Evolutionary conservation across 2,888 invertebrate genomes (phyloP).

Genomic region (Scaptomyza reducta): DNA sequence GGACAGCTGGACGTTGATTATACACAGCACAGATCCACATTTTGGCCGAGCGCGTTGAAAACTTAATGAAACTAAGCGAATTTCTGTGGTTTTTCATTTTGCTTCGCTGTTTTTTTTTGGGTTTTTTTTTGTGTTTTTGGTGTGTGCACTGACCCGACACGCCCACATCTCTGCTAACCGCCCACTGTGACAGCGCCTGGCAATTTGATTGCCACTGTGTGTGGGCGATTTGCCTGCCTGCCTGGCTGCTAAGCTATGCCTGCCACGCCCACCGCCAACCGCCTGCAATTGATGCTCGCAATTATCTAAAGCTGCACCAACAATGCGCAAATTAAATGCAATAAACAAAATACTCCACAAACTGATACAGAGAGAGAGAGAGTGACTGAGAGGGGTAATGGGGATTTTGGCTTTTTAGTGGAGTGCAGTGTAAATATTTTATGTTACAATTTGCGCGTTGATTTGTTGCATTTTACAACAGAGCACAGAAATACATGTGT

Average conservation of each 20-base stretch:
- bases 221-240: conserved; percentile 53
- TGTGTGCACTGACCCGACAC: conserved; percentile 53
- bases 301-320: conserved; percentile 75
- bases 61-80: conserved; percentile 72
- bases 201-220: conserved; percentile 71
- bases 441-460: conserved; percentile 75
- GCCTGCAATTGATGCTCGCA: conserved; percentile 73
- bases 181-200: conserved; percentile 63
- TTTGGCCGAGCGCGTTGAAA: conserved; percentile 52
- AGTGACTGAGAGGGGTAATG: background rate
- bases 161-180: conserved; percentile 44
- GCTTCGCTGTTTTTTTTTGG: conserved; percentile 14
- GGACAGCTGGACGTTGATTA: conserved; percentile 67
- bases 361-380: background rate
- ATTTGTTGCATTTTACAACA: conserved; percentile 75
- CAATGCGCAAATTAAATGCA: conserved; percentile 78
- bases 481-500: background rate
- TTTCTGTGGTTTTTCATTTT: conserved; percentile 53
- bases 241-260: background rate
- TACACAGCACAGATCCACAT: conserved; percentile 39
- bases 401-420: background rate
- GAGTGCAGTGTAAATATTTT: conserved; percentile 70
- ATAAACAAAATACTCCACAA: conserved; percentile 59
- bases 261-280: conserved; percentile 16
- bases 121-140: conserved; percentile 15